Percentiles rank a stretch among this genome's conserved stretches.
Conservation (phyloP, 2,888 invertebrate genomes). For the Zhengitettix transpicula region DNA sequence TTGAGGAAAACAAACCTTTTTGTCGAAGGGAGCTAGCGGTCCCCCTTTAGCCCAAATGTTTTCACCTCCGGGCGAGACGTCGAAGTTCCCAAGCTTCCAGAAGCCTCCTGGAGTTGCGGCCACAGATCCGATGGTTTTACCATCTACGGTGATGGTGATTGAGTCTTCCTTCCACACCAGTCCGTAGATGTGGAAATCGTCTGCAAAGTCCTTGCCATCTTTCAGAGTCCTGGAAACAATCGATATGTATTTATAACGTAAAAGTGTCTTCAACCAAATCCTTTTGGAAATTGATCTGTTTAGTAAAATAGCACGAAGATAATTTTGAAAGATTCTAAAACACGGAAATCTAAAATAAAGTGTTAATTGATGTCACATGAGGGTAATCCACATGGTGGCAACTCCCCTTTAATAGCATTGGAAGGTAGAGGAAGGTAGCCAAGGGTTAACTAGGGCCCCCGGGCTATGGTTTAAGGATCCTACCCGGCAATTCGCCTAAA, state of each 20-base stretch:
- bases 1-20: slow-evolving; percentile 6
- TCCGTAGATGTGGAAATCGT: slow-evolving; percentile 17
- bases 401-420: no score
- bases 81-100: slow-evolving; percentile 11
- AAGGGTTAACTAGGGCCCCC: no score
- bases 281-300: no score
- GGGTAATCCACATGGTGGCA: no score
- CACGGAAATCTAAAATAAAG: no score
- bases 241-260: neutral
- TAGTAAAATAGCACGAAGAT: no score
- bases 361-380: no score
- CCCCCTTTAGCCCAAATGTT: slow-evolving; percentile 17
- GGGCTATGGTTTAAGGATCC: no score
- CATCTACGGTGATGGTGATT: slow-evolving; percentile 10
- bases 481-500: no score
- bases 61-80: slow-evolving; percentile 10
- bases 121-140: slow-evolving; percentile 4
- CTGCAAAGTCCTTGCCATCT: slow-evolving; percentile 13
- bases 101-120: slow-evolving; percentile 10
- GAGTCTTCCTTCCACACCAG: slow-evolving; percentile 18
- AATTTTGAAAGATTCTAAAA: no score
- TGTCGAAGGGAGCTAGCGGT: slow-evolving; percentile 17
- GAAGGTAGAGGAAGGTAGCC: no score
- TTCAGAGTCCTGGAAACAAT: slow-evolving; percentile 7
- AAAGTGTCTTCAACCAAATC: no score